Evolutionary conservation across 2,888 invertebrate genomes (phyloP).

Genomic region (Mimas tiliae): DNA sequence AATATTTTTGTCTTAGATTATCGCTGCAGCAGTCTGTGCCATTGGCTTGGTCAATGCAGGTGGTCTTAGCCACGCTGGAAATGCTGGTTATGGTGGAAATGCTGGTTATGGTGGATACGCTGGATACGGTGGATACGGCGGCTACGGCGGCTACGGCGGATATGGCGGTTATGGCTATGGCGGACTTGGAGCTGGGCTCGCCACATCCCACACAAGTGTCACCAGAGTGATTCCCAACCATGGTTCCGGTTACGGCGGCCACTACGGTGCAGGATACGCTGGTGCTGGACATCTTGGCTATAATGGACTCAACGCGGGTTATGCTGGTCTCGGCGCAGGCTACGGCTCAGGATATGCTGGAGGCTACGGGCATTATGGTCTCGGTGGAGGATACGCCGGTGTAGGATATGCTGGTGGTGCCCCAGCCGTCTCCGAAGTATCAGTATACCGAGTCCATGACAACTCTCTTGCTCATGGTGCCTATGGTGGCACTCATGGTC

Average conservation of each 20-base stretch:
- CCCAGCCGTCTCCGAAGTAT: constrained; percentile 34
- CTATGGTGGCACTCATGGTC: constrained; percentile 30
- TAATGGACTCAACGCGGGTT: constrained; percentile 31
- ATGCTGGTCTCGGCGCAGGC: constrained; percentile 38
- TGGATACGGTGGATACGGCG: constrained; percentile 32
- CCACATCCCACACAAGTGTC: constrained; percentile 44
- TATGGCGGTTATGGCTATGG: constrained; percentile 36
- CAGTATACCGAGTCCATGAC: constrained; percentile 41
- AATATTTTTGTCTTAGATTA: constrained; percentile 41
- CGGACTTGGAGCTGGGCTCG: constrained; percentile 37
- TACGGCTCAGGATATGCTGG: constrained; percentile 35
- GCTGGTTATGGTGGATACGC: constrained; percentile 30
- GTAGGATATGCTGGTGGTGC: constrained; percentile 31
- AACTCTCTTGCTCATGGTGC: constrained; percentile 27
- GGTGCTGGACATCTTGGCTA: constrained; percentile 26
- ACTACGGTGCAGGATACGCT: constrained; percentile 27
- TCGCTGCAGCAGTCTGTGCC: constrained; percentile 54
- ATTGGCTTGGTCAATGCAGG: constrained; percentile 58
- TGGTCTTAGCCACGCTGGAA: constrained; percentile 36
- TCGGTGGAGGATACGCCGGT: constrained; percentile 31
- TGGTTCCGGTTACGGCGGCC: constrained; percentile 30
- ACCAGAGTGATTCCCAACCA: constrained; percentile 43
- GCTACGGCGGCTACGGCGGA: constrained; percentile 32
- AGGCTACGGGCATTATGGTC: constrained; percentile 27
- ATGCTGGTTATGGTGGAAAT: constrained; percentile 33